Evolutionary conservation across 2,113 vertebrate genomes (phyloP), one percentile per base, ranked within the genome.

Genomic region (Cygnus buccinator): DNA sequence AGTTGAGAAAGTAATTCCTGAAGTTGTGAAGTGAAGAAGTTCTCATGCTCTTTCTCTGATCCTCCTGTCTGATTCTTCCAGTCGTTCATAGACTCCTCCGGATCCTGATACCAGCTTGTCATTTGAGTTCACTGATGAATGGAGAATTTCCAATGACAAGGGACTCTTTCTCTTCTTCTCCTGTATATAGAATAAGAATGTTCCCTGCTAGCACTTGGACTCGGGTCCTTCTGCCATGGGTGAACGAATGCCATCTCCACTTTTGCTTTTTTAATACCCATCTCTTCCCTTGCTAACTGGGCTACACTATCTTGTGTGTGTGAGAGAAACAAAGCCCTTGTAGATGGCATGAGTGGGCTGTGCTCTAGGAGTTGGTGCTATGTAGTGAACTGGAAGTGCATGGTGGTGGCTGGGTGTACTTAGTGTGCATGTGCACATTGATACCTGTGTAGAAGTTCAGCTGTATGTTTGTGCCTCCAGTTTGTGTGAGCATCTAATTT

Each of bases 151-250:
- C 94, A 95, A 71, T 96, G 95, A 89, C 96, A 96, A 96, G 92
- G 95, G 96, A 96, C 95, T 96, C 95, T 96, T 90, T 93, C 88
- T 95, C 84, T 92, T 96, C 90, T 80, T 95, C 93, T 97, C 75
- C 96, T 96, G 95, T 97, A 97, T 98, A 97, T 97, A 97, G 97
- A 98, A 98, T 97, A 97, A 97, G 89, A 91, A 50, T 62, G 93
- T 97, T 97, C 97, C 96, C 94, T 84, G 88, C 96, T 95, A 95
- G 92, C 92, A 96, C 95, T 91, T 91, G 92, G 94, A 92, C 92
- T 89, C 5, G 26, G 54, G 90, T 93, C 91, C 89, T 97, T 96
- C 95, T 94, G 96, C 95, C 93, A 93, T 96, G 95, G 95, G 94
- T 96, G 96, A 97, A 96, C 91, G 61, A 81, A 89, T 94, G 84